phyloP scores from a whole-genome alignment of 2,113 vertebrate species.

The Hippocampus comes region DNA sequence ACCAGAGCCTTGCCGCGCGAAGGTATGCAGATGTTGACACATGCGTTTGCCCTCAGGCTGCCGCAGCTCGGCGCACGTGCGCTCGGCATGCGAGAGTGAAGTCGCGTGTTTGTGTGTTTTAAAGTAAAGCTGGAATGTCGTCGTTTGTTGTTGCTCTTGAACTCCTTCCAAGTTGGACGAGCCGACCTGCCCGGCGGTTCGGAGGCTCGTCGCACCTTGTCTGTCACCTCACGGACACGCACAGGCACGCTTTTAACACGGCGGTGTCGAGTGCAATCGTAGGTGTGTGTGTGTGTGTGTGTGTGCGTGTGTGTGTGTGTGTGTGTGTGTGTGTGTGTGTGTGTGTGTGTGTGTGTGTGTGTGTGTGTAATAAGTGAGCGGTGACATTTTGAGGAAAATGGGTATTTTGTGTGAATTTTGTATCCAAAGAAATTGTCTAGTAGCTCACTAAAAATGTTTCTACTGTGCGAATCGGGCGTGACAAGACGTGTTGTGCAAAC shows the following conservation, averaged over 20 bases:
- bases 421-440: not conserved
- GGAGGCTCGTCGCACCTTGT: conserved; percentile 33
- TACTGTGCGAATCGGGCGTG: too few species aligned
- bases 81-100: conserved; percentile 15
- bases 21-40: conserved; percentile 61
- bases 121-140: not conserved
- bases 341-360: too few species aligned
- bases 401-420: too few species aligned
- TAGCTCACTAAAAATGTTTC: not conserved
- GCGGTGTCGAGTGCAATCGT: not conserved
- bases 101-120: conserved; percentile 6
- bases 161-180: conserved; percentile 10
- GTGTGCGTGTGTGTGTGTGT: too few species aligned
- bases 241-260: not conserved
- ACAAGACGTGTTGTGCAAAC: not conserved
- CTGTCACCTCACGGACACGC: not conserved
- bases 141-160: conserved; percentile 2
- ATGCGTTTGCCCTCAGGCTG: conserved; percentile 39
- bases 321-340: too few species aligned
- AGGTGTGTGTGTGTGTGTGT: not conserved
- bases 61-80: conserved; percentile 43
- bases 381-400: too few species aligned
- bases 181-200: not conserved
- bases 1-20: conserved; percentile 37
- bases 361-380: too few species aligned